Conservation (phyloP, 2,797 vertebrate genomes). For the Lepilemur septentrionalis region DNA sequence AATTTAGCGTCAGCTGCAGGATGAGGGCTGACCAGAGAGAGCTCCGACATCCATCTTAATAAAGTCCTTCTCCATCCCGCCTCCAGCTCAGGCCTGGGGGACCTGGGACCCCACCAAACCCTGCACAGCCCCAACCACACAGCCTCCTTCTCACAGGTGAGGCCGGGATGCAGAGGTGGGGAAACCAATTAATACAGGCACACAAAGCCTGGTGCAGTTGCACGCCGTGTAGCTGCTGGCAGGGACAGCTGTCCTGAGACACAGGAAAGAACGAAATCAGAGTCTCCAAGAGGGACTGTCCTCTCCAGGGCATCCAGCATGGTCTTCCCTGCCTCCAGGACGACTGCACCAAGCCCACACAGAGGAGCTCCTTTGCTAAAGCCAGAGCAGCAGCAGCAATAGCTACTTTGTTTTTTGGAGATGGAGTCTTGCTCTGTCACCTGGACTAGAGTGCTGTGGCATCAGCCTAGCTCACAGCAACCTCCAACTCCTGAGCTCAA, state of each 20-base stretch:
- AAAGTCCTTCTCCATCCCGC: not conserved
- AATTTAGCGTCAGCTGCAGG: constrained; percentile 32
- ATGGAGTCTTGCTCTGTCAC: too few relatives aligned
- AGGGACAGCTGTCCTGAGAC: rapidly evolving
- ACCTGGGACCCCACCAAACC: not conserved
- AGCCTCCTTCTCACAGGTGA: not conserved
- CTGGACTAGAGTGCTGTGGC: too few relatives aligned
- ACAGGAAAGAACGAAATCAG: not conserved
- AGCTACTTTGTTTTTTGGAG: rapidly evolving
- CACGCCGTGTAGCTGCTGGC: rapidly evolving
- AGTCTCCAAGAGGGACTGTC: not conserved
- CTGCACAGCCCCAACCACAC: rapidly evolving
- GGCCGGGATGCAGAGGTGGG: not conserved
- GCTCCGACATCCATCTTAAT: constrained; percentile 43
- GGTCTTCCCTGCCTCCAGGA: not conserved
- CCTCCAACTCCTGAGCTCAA: too few relatives aligned
- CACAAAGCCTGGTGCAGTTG: not conserved
- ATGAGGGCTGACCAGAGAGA: not conserved
- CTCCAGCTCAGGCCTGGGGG: not conserved
- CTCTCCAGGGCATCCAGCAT: too few relatives aligned
- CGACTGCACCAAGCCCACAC: too few relatives aligned
- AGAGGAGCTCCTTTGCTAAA: not conserved
- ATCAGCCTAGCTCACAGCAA: too few relatives aligned
- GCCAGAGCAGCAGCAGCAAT: rapidly evolving
- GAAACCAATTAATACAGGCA: not conserved